Evolutionary conservation across 2,888 invertebrate species (phyloP).

Genomic region (Lasioglossum leucozonium): DNA sequence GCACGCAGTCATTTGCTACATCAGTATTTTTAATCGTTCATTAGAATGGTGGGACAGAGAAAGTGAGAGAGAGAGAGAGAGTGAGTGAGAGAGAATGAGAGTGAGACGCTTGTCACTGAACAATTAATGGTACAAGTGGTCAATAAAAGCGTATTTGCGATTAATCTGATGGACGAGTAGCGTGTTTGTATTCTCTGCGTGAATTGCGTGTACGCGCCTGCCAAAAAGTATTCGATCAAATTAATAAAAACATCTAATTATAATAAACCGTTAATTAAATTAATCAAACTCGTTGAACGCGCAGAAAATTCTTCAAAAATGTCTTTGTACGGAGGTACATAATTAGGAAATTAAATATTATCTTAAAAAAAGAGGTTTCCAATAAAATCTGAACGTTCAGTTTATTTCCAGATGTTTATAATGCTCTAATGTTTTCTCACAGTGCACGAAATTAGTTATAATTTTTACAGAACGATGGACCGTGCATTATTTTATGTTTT

Average conservation of each 20-base stretch:
- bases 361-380: not conserved
- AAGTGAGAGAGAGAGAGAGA: not conserved
- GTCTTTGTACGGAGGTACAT: not conserved
- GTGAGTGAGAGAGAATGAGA: not conserved
- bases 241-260: too few relatives aligned
- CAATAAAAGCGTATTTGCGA: slow-evolving; percentile 70
- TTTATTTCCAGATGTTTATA: too few relatives aligned
- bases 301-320: not conserved
- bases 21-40: slow-evolving; percentile 59
- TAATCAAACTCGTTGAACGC: not conserved
- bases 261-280: not conserved
- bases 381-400: not conserved
- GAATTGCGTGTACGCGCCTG: slow-evolving; percentile 43
- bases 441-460: not conserved
- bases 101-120: slow-evolving; percentile 69
- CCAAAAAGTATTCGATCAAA: not conserved
- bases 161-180: slow-evolving; percentile 70
- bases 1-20: slow-evolving; percentile 57
- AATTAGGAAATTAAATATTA: too few relatives aligned
- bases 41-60: slow-evolving; percentile 60
- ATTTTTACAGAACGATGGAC: not conserved
- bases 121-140: slow-evolving; percentile 70
- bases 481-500: too few relatives aligned
- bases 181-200: slow-evolving; percentile 57
- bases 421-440: not conserved